Evolutionary conservation across 2,113 vertebrate genomes (phyloP).

Genomic region (Columbina picui): DNA sequence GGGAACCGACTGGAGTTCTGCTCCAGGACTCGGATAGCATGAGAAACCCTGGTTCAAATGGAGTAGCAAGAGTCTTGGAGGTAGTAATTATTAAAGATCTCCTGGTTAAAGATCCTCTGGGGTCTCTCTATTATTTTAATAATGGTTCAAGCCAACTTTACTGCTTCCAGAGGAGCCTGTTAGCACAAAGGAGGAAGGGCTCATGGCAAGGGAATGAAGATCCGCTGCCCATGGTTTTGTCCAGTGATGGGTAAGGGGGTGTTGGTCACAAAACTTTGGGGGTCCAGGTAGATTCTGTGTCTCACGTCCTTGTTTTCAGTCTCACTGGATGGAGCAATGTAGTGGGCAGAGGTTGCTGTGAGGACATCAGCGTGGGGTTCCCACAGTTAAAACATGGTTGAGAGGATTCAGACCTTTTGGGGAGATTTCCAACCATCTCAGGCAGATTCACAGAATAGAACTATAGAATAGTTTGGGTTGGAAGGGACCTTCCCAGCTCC

Average conservation of each 20-base stretch:
- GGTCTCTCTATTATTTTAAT: conserved; percentile 46
- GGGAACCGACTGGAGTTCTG: background rate
- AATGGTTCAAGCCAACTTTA: conserved; percentile 10
- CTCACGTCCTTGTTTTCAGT: background rate
- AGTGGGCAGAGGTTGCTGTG: background rate
- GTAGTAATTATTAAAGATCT: conserved; percentile 53
- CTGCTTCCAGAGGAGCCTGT: background rate
- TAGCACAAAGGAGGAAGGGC: background rate
- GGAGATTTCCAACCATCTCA: background rate
- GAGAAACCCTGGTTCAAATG: conserved; percentile 22
- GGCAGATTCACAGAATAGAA: too few species aligned
- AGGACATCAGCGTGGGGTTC: background rate
- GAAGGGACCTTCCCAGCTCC: too few species aligned
- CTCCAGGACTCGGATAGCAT: conserved; percentile 7
- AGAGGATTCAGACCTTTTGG: background rate
- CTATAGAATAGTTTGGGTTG: too few species aligned
- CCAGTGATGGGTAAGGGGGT: background rate
- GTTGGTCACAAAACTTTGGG: background rate
- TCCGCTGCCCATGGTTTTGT: background rate
- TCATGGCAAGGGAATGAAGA: background rate
- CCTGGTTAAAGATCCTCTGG: conserved; percentile 16
- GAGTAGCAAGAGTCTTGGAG: conserved; percentile 38
- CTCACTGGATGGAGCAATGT: background rate
- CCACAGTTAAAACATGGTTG: accelerated
- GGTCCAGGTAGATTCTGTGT: background rate